A percentile compares a stretch with the other conserved stretches of the same genome.
Conservation (phyloP, 1,140 invertebrate genomes). For the Ips nitidus region DNA sequence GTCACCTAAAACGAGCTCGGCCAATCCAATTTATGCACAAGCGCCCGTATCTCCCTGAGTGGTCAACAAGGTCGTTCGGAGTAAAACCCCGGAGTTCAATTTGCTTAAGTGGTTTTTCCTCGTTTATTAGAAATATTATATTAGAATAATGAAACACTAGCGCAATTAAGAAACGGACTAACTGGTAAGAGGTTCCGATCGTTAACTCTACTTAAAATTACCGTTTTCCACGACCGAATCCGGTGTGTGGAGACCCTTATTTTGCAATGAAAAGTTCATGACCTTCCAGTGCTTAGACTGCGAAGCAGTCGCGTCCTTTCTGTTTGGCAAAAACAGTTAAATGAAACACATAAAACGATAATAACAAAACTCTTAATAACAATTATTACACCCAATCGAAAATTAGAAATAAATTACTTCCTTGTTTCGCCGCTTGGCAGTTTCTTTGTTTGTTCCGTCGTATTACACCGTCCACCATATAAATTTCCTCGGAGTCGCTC, state of each 20-base stretch:
- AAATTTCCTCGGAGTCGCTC: conserved; percentile 10
- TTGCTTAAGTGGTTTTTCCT: conserved; percentile 6
- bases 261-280: no score
- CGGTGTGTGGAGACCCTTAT: no score
- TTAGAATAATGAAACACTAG: conserved; percentile 5
- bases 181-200: not conserved
- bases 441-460: conserved; percentile 9
- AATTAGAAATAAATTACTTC: not conserved
- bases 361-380: no score
- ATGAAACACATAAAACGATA: no score
- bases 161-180: not conserved
- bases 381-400: no score
- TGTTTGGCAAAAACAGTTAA: no score
- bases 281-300: no score
- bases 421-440: not conserved
- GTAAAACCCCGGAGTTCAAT: conserved; percentile 1
- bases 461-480: conserved; percentile 14
- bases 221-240: no score
- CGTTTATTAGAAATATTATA: not conserved
- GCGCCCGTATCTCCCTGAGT: not conserved
- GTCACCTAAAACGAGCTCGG: not conserved
- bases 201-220: not conserved
- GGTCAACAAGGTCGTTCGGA: conserved; percentile 2
- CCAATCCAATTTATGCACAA: not conserved
- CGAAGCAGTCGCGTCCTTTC: no score